These are phyloP conservation scores for Cotesia glomerata DNA, from an alignment of 1,140 invertebrate species.

Conservation along the genomic window DNA sequence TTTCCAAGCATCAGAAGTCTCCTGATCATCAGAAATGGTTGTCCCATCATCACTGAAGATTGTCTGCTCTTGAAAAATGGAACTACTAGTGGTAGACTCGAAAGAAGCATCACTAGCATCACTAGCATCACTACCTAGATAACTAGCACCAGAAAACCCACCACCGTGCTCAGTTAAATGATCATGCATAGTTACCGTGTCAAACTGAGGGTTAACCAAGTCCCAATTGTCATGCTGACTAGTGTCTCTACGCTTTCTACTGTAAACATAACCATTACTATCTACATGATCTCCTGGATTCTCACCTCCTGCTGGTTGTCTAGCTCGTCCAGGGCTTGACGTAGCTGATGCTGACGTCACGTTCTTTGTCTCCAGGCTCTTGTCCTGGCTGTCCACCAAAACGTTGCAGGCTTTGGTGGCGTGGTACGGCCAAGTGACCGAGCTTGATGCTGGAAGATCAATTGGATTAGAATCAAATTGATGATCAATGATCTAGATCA, in stretches of 20 bases:
- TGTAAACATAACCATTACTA: slow-evolving; percentile 53
- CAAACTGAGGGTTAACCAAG: slow-evolving; percentile 23
- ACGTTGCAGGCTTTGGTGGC: slow-evolving; percentile 81
- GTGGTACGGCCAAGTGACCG: slow-evolving; percentile 82
- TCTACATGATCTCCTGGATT: slow-evolving; percentile 40
- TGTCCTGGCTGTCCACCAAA: slow-evolving; percentile 75
- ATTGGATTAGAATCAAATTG: neutral
- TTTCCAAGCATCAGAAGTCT: no score
- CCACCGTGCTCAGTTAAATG: slow-evolving; percentile 7
- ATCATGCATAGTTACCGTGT: slow-evolving; percentile 3
- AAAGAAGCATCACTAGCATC: neutral
- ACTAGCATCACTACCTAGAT: neutral
- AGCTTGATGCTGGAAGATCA: slow-evolving; percentile 70
- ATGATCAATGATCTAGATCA: neutral
- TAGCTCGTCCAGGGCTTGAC: slow-evolving; percentile 63
- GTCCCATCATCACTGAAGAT: no score
- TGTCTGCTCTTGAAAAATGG: no score
- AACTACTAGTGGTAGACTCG: no score
- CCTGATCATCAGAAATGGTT: no score
- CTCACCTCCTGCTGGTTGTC: slow-evolving; percentile 71
- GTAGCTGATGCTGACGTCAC: slow-evolving; percentile 66
- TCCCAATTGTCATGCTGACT: slow-evolving; percentile 67
- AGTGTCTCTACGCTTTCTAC: slow-evolving; percentile 70
- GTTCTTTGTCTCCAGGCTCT: slow-evolving; percentile 72
- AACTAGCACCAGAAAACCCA: neutral